These are phyloP conservation scores for Zophobas morio DNA, from an alignment of 1,140 invertebrate species.

Conservation along the genomic window DNA sequence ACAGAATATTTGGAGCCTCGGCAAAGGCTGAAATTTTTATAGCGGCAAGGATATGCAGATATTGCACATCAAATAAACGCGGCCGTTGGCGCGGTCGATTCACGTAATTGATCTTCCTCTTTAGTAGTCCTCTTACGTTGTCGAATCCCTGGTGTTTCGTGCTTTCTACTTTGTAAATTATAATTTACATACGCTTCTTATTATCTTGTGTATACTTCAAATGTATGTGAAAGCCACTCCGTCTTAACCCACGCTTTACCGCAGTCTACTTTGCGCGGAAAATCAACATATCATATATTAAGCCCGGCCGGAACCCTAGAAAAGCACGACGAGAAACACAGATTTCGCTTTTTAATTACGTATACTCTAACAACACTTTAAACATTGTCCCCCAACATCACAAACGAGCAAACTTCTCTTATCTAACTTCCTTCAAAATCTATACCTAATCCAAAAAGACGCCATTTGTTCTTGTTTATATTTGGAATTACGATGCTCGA, in stretches of 20 bases:
- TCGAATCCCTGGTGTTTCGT: slow-evolving; percentile 32
- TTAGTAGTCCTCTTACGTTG: slow-evolving; percentile 9
- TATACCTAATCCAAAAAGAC: slow-evolving; percentile 18
- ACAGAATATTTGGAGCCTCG: slow-evolving; percentile 32
- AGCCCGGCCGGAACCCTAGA: slow-evolving; percentile 26
- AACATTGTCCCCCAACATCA: too few species aligned
- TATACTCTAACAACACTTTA: neutral
- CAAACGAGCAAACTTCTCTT: neutral
- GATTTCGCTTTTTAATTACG: slow-evolving; percentile 37
- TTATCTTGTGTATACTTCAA: slow-evolving; percentile 46
- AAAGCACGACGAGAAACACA: slow-evolving; percentile 35
- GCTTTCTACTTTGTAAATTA: slow-evolving; percentile 48
- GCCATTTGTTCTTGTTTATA: slow-evolving; percentile 29
- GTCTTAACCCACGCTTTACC: slow-evolving; percentile 33
- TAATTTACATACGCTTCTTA: slow-evolving; percentile 49
- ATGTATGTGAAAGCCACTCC: slow-evolving; percentile 36
- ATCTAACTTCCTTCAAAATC: slow-evolving; percentile 13
- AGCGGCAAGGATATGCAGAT: slow-evolving; percentile 24
- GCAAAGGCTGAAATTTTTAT: slow-evolving; percentile 38
- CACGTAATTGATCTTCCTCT: slow-evolving; percentile 33
- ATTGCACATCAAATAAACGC: slow-evolving; percentile 39
- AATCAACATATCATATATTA: slow-evolving; percentile 43
- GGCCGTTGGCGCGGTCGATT: neutral
- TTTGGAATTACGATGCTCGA: slow-evolving; percentile 32
- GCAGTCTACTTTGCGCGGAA: slow-evolving; percentile 33